These are phyloP conservation scores for Rhyacophila brunnea DNA, from an alignment of 1,140 invertebrate species.

Conservation along the genomic window DNA sequence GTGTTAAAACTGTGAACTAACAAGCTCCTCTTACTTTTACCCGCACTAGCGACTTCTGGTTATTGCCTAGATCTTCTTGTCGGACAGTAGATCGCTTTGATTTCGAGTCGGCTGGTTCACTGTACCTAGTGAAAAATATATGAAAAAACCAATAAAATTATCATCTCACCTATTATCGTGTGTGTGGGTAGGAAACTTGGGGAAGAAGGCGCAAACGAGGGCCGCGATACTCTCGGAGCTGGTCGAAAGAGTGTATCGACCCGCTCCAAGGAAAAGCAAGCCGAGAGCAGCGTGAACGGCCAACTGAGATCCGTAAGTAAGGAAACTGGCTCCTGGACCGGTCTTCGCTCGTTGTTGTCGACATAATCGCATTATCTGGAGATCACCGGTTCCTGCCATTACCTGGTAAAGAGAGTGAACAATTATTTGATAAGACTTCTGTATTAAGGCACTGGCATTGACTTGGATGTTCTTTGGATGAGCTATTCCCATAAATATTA, in stretches of 20 bases:
- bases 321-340: constrained; percentile 61
- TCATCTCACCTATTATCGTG: constrained; percentile 88
- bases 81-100: too few relatives aligned
- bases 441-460: too few relatives aligned
- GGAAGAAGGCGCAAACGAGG: constrained; percentile 89
- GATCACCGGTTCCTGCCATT: constrained; percentile 91
- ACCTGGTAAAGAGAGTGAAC: constrained; percentile 54
- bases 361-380: constrained; percentile 82
- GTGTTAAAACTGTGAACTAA: too few relatives aligned
- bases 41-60: too few relatives aligned
- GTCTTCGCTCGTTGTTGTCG: constrained; percentile 77
- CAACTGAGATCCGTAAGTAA: constrained; percentile 90
- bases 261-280: constrained; percentile 91
- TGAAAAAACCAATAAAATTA: too few relatives aligned
- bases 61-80: too few relatives aligned
- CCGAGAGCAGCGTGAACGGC: constrained; percentile 93
- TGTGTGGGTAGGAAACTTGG: constrained; percentile 94
- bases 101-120: too few relatives aligned
- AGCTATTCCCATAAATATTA: too few relatives aligned
- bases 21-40: too few relatives aligned
- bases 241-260: constrained; percentile 83
- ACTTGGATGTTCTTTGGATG: too few relatives aligned
- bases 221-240: constrained; percentile 82
- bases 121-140: too few relatives aligned
- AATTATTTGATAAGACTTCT: too few relatives aligned